phyloP scores from a whole-genome alignment of 2,888 invertebrate species.

The Spilosoma lubricipeda region DNA sequence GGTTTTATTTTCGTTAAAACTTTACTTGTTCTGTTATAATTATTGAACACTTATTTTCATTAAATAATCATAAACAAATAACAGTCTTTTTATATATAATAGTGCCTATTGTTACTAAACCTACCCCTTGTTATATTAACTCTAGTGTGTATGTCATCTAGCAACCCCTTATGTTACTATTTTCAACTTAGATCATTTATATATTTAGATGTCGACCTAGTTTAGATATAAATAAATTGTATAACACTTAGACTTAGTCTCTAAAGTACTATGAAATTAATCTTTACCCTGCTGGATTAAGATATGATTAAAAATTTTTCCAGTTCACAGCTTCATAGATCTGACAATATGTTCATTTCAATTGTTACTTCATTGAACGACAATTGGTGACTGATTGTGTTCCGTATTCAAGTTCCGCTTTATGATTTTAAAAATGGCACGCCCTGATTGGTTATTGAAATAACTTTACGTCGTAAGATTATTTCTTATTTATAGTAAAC shows the following conservation, averaged over 20 bases:
- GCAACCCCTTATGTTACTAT: no score
- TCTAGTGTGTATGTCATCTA: no score
- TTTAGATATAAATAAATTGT: background rate
- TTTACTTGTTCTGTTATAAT: no score
- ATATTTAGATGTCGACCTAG: no score
- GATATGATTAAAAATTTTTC: background rate
- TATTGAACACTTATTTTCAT: background rate
- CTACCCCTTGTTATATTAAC: no score
- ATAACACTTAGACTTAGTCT: background rate
- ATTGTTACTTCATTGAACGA: background rate
- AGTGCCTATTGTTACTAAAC: background rate
- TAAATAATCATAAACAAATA: background rate
- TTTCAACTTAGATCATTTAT: no score
- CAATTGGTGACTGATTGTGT: background rate
- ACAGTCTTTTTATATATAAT: background rate
- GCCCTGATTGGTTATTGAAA: background rate
- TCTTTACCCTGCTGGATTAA: background rate
- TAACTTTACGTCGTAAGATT: background rate
- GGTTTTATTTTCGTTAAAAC: no score
- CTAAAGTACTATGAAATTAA: background rate
- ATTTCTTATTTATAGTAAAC: background rate
- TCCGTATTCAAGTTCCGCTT: background rate
- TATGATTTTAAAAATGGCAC: background rate
- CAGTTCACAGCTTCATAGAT: background rate
- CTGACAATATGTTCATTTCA: conserved; percentile 2